Base-by-base conservation (phyloP, 2,888 invertebrate genomes). In the Ceraclea dissimilis region DNA sequence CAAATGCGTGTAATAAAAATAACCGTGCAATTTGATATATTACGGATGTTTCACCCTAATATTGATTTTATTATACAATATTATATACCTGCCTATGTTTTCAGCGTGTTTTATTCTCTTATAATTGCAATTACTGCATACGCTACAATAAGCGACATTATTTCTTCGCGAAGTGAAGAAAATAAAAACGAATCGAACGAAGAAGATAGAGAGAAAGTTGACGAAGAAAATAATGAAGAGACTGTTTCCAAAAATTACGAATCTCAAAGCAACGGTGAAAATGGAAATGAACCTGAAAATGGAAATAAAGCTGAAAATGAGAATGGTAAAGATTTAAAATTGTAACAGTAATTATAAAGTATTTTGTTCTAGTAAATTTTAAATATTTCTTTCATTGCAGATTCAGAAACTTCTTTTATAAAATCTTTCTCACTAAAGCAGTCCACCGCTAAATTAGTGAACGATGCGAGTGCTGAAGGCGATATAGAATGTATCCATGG, bases 401-500 rank as follows among this genome's bases (percentile, higher is more conserved):
- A 26, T 8, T 20, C 31, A 44, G 44, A 54, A 54, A 51, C 43
- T 50, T 56, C 57, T 17, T 16, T 55, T 13, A 44, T 58, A 10
- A 50, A 51, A 52, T 75, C 82, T 0, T 88, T 89, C 71, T 88
- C 88, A 0, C 71, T 87, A 8, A 82, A 83, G 66, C 79, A 79
- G 57, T 84, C 86, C 18, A 65, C 81, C 8, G 69, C 69, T 51
- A 79, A 80, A 66, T 72, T 88, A 60, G 66, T 82, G 13, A 79
- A 75, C 18, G 77, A 80, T 0, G 74, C 76, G 1, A 67, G 70
- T 0, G 67, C 70, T 1, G 78, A 77, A 22, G 72, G 73, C 46
- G 81, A 84, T 63, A 83, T 88, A 62, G 76, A 80, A 31, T 83
- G 86, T 66, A 79, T 89, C 58, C 85, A 90, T 64, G 84, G 89